Percentiles rank a stretch among this genome's conserved stretches.
Evolutionary conservation across 2,797 vertebrate species (phyloP).

Genomic region (Brachymystax lenok): DNA sequence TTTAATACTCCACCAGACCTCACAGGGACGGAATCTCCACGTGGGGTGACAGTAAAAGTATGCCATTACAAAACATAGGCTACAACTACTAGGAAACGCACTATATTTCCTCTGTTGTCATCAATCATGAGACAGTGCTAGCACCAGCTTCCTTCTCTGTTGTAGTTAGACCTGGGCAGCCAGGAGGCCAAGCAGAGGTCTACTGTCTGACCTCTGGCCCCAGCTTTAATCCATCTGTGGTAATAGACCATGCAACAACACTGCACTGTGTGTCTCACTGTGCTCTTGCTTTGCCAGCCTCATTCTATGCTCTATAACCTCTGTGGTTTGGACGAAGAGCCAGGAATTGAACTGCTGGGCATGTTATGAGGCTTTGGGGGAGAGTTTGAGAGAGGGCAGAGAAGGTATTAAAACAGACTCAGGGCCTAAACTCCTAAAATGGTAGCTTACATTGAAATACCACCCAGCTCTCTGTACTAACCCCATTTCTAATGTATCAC

Average conservation of each 20-base stretch:
- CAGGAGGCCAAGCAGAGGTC: constrained; percentile 29
- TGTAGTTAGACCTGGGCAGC: constrained; percentile 15
- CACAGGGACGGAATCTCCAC: constrained; percentile 27
- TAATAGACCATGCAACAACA: constrained; percentile 40
- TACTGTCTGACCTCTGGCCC: constrained; percentile 30
- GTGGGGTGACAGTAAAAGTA: neutral
- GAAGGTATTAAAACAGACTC: constrained; percentile 72
- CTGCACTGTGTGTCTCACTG: constrained; percentile 54
- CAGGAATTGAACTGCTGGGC: constrained; percentile 49
- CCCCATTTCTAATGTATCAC: constrained; percentile 20
- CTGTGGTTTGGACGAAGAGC: neutral
- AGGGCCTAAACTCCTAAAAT: constrained; percentile 75
- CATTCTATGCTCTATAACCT: constrained; percentile 18
- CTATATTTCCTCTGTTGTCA: neutral
- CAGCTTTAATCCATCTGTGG: constrained; percentile 48
- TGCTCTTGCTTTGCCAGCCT: constrained; percentile 71
- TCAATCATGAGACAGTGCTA: neutral
- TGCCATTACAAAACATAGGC: constrained; percentile 4
- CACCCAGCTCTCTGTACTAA: constrained; percentile 46
- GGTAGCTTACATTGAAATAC: constrained; percentile 69
- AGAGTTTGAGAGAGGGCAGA: constrained; percentile 77
- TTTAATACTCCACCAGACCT: constrained; percentile 35
- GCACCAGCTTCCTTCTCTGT: constrained; percentile 51
- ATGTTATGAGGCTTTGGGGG: constrained; percentile 76
- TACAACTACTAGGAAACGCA: neutral